phyloP scores from a whole-genome alignment of 2,797 vertebrate genomes.

The Phataginus tricuspis region DNA sequence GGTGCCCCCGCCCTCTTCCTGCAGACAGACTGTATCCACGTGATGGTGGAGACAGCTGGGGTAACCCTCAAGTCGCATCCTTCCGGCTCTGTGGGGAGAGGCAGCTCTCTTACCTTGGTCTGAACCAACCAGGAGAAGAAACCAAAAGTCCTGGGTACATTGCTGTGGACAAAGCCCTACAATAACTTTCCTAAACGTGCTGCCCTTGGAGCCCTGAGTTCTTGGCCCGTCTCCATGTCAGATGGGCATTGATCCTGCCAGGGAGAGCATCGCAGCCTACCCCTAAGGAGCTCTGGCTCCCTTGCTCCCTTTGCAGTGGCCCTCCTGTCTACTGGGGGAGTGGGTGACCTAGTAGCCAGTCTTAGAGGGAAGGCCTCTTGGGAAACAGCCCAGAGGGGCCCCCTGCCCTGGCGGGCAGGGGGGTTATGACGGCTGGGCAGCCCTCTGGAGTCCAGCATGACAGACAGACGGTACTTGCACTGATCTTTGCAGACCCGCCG shows the following conservation, averaged over 20 bases:
- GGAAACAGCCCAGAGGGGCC: slow-evolving; percentile 13
- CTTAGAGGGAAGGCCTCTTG: neutral
- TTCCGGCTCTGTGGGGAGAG: neutral
- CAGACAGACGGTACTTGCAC: neutral
- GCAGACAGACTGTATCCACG: too few relatives aligned
- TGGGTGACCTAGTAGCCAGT: neutral
- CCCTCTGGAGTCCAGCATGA: neutral
- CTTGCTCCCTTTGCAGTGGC: neutral
- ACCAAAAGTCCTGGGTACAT: neutral
- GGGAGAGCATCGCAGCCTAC: neutral
- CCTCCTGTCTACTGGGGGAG: neutral
- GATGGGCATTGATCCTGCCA: neutral
- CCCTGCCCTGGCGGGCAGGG: rapidly evolving
- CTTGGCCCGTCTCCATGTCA: neutral
- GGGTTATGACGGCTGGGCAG: neutral
- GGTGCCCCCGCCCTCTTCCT: too few relatives aligned
- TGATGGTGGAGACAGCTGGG: too few relatives aligned
- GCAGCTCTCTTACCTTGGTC: neutral
- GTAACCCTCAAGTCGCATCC: too few relatives aligned
- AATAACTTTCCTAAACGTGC: neutral
- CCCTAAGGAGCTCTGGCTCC: neutral
- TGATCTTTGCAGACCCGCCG: rapidly evolving
- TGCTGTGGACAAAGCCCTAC: neutral
- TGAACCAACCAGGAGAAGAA: neutral
- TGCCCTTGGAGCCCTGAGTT: neutral